These are phyloP conservation scores for Caenorhabditis inopinata DNA, from an alignment of 1,140 invertebrate species.

Conservation along the genomic window DNA sequence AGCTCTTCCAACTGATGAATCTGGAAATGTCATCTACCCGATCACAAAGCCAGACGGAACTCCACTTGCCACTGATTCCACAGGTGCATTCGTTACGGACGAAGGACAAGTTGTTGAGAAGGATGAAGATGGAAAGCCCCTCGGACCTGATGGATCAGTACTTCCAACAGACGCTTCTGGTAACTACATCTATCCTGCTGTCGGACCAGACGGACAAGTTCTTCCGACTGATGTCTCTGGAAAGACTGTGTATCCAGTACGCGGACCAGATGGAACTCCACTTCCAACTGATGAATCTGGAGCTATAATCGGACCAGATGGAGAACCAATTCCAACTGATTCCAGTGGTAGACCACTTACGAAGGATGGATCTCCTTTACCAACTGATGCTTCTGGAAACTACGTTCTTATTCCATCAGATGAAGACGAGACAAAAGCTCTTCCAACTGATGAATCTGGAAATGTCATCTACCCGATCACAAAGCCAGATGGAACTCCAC, in stretches of 20 bases:
- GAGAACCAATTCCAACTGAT: constrained; percentile 40
- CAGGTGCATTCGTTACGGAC: background rate
- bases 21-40: background rate
- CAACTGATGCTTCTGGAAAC: background rate
- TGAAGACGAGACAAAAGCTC: background rate
- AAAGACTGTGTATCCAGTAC: constrained; percentile 41
- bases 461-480: constrained; percentile 33
- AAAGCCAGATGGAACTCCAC: constrained; percentile 34
- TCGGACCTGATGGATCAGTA: constrained; percentile 54
- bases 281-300: constrained; percentile 28
- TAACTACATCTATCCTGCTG: constrained; percentile 54
- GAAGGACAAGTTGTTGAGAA: constrained; percentile 54
- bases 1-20: constrained; percentile 5
- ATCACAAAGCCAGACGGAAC: constrained; percentile 40
- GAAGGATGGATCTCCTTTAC: constrained; percentile 34
- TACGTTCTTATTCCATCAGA: constrained; percentile 40
- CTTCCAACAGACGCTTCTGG: constrained; percentile 50
- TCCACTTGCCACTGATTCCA: constrained; percentile 26
- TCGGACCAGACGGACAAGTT: constrained; percentile 16
- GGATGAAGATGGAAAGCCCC: constrained; percentile 44
- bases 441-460: constrained; percentile 35
- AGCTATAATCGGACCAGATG: constrained; percentile 1
- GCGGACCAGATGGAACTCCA: constrained; percentile 39
- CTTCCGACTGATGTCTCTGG: constrained; percentile 24
- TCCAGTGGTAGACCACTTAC: constrained; percentile 13